phyloP scores from a whole-genome alignment of 2,113 vertebrate species.

The Pteronura brasiliensis region DNA sequence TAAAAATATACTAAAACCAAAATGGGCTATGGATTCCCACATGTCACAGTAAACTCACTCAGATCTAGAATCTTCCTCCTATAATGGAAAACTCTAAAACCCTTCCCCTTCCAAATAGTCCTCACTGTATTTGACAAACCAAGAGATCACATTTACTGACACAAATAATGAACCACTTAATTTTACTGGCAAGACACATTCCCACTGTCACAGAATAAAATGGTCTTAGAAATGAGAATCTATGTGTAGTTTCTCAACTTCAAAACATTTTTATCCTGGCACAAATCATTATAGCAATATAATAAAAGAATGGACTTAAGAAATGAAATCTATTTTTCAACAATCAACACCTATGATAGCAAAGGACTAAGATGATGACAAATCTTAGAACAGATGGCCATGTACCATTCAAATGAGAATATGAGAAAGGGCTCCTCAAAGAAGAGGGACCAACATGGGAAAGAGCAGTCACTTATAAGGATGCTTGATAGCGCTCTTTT shows the following conservation, averaged over 20 bases:
- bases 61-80: not conserved
- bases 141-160: not conserved
- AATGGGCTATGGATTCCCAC: not conserved
- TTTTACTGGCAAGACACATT: not conserved
- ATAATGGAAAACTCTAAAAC: not conserved
- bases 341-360: not conserved
- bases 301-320: not conserved
- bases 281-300: not conserved
- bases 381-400: not conserved
- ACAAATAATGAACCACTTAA: not conserved
- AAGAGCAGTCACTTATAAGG: not conserved
- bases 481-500: not conserved
- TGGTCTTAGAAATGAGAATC: not conserved
- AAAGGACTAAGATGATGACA: not conserved
- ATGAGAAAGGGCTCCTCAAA: not conserved
- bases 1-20: slow-evolving; percentile 22
- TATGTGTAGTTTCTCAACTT: not conserved
- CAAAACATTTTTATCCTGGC: slow-evolving; percentile 9
- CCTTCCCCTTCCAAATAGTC: not conserved
- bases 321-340: not conserved
- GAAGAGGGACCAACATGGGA: not conserved
- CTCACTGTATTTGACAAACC: not conserved
- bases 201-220: not conserved
- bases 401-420: not conserved
- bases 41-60: not conserved